Evolutionary conservation across 2,888 invertebrate species (phyloP), one percentile per base, ranked within the genome.

Genomic region (Pseudanteris insignis): DNA sequence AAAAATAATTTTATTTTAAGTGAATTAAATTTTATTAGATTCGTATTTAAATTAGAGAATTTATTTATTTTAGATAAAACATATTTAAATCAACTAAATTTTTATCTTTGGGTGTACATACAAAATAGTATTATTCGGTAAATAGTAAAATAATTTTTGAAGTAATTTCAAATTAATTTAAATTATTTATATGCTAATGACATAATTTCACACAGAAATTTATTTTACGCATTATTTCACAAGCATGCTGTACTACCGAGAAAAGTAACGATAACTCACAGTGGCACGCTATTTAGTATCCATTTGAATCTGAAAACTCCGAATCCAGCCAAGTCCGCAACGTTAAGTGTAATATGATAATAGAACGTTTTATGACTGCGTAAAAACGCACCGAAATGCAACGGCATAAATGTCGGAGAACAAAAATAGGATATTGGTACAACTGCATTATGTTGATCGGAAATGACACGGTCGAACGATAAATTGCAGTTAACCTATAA

Each of bases 241-340:
- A 34, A 41, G 40, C 36, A 34, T 47, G 47, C 34, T 55, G 55
- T 40, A 11, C 55, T 41, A 25, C 9, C 37, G 48, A 38, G 38
- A 41, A 48, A 47, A 48, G 18, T 54, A 43, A 15, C 41, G 43
- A 54, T 44, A 47, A 37, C 38, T 25, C 37, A 38, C 32, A 37
- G 21, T 33, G 25, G 26, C 32, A 47, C 32, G 47, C 53, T 53
- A 41, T 40, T 40, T 51, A n/a, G 32, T 30, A 43, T 29, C 43
- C 32, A 57, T 48, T 48, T 36, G 29, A 55, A 48, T 11, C 18
- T 30, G 36, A 18, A 46, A 34, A 51, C 28, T 36, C 26, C 28
- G 32, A 12, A 47, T 28, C 36, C 47, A 25, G 47, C 53, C 59
- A 53, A 60, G 32, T 43, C 32, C 41, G 41, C 47, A 60, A 32